Percentiles rank a stretch among this genome's conserved stretches.
These are phyloP conservation scores for Thripadectes ignobilis DNA, from an alignment of 2,797 vertebrate species.

Conservation along the genomic window DNA sequence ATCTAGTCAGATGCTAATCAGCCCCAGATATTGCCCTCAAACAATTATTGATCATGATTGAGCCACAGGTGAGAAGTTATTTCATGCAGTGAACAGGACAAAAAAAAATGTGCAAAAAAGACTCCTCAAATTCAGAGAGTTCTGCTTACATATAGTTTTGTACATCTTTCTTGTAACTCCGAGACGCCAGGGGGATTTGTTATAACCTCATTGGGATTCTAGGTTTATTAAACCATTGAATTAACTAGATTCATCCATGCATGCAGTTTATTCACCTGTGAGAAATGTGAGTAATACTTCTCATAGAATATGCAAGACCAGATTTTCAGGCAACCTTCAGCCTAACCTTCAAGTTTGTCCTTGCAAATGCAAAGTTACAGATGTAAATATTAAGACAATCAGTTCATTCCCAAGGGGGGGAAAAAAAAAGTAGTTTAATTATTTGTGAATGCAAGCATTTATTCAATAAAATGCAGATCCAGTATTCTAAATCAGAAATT, in stretches of 20 bases:
- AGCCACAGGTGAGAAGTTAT: background rate
- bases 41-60: background rate
- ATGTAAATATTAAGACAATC: constrained; percentile 7
- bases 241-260: constrained; percentile 54
- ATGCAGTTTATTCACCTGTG: constrained; percentile 42
- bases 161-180: constrained; percentile 29
- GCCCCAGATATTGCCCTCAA: background rate
- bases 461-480: background rate
- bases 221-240: constrained; percentile 62
- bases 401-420: background rate
- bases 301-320: constrained; percentile 30
- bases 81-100: background rate
- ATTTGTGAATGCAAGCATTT: constrained; percentile 11
- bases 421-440: background rate
- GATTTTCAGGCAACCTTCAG: constrained; percentile 27
- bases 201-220: constrained; percentile 47
- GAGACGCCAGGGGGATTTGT: background rate
- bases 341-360: constrained; percentile 4
- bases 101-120: constrained; percentile 7
- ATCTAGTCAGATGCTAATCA: background rate
- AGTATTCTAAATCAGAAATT: background rate
- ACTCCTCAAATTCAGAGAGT: background rate
- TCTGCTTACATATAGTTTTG: constrained; percentile 34
- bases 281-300: constrained; percentile 44
- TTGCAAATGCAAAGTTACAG: constrained; percentile 16